Conservation (phyloP, 2,113 vertebrate species). For the Hyperopisus bebe region DNA sequence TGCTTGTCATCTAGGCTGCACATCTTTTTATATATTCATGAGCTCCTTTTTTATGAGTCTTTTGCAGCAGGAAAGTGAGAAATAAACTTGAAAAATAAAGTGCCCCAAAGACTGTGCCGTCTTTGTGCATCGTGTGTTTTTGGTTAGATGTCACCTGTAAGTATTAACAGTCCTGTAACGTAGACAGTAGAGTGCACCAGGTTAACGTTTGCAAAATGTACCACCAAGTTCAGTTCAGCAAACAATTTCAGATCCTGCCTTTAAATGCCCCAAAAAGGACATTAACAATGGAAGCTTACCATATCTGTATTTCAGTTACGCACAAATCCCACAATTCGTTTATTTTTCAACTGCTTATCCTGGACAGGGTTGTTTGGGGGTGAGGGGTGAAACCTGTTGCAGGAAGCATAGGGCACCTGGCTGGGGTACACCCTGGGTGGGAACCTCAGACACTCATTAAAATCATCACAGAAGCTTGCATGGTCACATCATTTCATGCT, state of each 20-base stretch:
- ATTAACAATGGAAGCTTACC: background rate
- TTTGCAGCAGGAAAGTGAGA: background rate
- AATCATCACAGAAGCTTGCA: background rate
- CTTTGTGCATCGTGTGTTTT: background rate
- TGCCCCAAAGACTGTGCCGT: background rate
- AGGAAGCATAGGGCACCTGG: background rate
- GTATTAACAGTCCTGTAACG: background rate
- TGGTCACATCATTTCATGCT: background rate
- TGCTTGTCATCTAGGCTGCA: background rate
- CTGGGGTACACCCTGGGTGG: background rate
- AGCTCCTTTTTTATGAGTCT: background rate
- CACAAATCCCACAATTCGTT: background rate
- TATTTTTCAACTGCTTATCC: background rate
- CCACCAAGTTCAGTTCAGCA: background rate
- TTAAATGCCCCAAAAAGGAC: background rate
- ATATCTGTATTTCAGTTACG: background rate
- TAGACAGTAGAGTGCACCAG: background rate
- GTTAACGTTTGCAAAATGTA: background rate
- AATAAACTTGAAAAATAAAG: background rate
- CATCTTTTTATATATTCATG: background rate
- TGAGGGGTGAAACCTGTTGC: background rate
- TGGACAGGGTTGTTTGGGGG: background rate
- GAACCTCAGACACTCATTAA: background rate
- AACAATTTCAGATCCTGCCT: background rate
- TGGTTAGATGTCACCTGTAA: background rate